These are phyloP conservation scores for Mantis religiosa DNA, from an alignment of 2,888 invertebrate genomes.

Conservation along the genomic window DNA sequence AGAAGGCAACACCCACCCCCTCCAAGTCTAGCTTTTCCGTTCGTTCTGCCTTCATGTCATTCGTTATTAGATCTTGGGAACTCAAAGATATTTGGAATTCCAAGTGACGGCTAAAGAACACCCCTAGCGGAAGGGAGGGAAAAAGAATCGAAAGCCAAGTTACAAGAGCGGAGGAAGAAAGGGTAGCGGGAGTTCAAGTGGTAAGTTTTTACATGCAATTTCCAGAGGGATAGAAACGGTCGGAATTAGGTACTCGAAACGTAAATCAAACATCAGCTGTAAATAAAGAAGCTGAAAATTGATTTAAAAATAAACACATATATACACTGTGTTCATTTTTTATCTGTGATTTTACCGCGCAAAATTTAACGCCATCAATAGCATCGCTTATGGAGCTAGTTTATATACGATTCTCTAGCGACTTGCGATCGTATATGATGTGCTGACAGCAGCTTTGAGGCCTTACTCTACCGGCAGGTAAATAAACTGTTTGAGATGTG, in stretches of 20 bases:
- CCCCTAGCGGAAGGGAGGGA: not conserved
- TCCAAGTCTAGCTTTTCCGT: conserved; percentile 1
- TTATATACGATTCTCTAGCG: too few species aligned
- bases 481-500: too few species aligned
- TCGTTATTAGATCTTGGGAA: conserved; percentile 44
- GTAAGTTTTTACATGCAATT: not conserved
- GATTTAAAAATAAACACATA: too few species aligned
- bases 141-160: not conserved
- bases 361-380: too few species aligned
- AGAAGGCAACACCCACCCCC: conserved; percentile 17
- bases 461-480: too few species aligned
- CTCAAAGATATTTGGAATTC: conserved; percentile 44
- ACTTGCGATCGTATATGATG: too few species aligned
- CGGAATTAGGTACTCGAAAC: not conserved
- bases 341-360: too few species aligned
- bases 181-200: not conserved
- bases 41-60: conserved; percentile 36
- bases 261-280: too few species aligned
- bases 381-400: too few species aligned
- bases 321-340: too few species aligned
- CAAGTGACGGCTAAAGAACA: conserved; percentile 40
- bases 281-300: too few species aligned
- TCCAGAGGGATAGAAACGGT: not conserved
- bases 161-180: not conserved
- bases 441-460: too few species aligned